Evolutionary conservation across 1,140 invertebrate species (phyloP).

Genomic region (Pogonomyrmex barbatus): DNA sequence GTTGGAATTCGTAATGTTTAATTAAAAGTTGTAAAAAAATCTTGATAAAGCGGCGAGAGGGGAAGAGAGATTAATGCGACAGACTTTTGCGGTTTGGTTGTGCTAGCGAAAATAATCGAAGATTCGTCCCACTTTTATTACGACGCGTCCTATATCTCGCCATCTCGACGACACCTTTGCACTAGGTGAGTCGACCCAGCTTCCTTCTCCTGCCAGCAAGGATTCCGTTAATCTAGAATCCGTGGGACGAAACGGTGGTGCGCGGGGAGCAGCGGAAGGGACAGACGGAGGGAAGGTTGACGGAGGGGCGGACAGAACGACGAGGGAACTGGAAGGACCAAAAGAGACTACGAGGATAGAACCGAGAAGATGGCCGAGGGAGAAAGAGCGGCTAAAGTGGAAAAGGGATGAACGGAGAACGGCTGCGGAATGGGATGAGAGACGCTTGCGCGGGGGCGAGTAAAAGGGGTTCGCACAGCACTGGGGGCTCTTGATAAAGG

Average conservation of each 20-base stretch:
- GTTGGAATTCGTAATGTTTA: conserved; percentile 34
- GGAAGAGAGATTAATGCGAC: background rate
- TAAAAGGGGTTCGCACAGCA: conserved; percentile 74
- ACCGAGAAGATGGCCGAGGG: conserved; percentile 64
- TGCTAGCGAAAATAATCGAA: conserved; percentile 32
- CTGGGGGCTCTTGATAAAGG: conserved; percentile 86
- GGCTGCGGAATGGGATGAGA: conserved; percentile 55
- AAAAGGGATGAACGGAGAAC: conserved; percentile 41
- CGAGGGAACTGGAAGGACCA: conserved; percentile 61
- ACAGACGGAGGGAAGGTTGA: conserved; percentile 62
- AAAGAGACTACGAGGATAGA: conserved; percentile 66
- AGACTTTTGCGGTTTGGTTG: conserved; percentile 3
- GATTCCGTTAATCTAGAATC: conserved; percentile 86
- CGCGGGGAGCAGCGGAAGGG: background rate
- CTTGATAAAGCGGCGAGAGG: background rate
- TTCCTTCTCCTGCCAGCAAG: conserved; percentile 81
- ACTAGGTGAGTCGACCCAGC: conserved; percentile 80
- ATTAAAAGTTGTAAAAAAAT: conserved; percentile 58
- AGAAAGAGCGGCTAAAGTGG: conserved; percentile 29
- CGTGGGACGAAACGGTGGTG: conserved; percentile 60
- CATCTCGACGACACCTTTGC: conserved; percentile 80
- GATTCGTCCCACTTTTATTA: conserved; percentile 56
- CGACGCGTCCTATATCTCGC: conserved; percentile 62
- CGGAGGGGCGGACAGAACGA: conserved; percentile 64
- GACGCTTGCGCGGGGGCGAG: conserved; percentile 46